Base-by-base conservation (phyloP, 2,113 vertebrate species). In the Sceloporus undulatus region DNA sequence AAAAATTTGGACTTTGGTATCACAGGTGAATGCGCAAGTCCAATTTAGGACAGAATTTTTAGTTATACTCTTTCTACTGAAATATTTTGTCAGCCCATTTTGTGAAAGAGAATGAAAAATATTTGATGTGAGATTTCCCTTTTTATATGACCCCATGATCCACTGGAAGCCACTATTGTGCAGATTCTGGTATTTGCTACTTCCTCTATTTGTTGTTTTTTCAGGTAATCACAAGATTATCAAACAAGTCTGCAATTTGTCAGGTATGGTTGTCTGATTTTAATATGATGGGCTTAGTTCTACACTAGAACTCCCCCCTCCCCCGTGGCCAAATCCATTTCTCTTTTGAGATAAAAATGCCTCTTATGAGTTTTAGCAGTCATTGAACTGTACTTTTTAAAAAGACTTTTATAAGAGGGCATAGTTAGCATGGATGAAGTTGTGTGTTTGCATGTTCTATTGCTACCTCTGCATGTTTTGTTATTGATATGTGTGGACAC, bases 161-260 rank as follows among this genome's bases (percentile, higher is more conserved):
- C 82, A 2, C 79, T 92, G 27, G 87, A 93, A 91, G 82, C 42
- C 85, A 89, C 85, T 85, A 56, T 8, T 91, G 40, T 89, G 52
- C 82, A 89, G 75, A 87, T 91, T 82, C 76, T 90, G 40, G 40
- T 89, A 92, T 81, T 90, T 91, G 65, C 66, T 89, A 90, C 40
- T 74, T 56, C 87, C 80, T 94, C 85, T 76, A 75, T 90, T 94
- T 87, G 95, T 87, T 95, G 90, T 93, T 94, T 88, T 96, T 96
- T 88, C 95, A 98, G 98, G 97, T 97, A 91, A 97, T 97, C 94
- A 97, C 97, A 96, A 97, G 97, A 95, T 94, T 98, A 92, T 97
- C 98, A 85, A 97, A 96, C 96, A 98, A 98, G 95, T 93, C 97
- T 87, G 93, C 95, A 1, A 91, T 97, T 59, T 94, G 96, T 88